A percentile compares a stretch with the other conserved stretches of the same genome.
Conservation (phyloP, 2,888 invertebrate genomes). For the Eulithis testata region DNA sequence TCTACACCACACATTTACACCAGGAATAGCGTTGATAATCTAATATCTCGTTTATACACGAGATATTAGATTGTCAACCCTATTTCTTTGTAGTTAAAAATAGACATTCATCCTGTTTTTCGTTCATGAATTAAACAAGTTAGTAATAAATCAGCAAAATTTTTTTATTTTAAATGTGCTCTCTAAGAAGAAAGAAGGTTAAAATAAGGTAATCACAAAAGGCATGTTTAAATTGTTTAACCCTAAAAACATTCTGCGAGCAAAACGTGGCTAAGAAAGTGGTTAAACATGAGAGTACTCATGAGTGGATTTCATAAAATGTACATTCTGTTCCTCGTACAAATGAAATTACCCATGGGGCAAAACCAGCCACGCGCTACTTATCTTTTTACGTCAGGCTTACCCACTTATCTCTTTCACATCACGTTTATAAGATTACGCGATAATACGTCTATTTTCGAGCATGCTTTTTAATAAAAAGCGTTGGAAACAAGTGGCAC, state of each 20-base stretch:
- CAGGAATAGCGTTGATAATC: neutral
- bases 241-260: too few relatives aligned
- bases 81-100: neutral
- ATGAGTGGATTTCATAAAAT: constrained; percentile 4
- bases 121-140: too few relatives aligned
- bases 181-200: too few relatives aligned
- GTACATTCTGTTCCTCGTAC: constrained; percentile 12
- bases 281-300: neutral
- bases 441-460: constrained; percentile 19
- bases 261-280: too few relatives aligned
- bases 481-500: constrained; percentile 34
- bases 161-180: too few relatives aligned
- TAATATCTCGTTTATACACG: neutral
- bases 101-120: neutral
- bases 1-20: constrained; percentile 5
- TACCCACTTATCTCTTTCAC: constrained; percentile 27
- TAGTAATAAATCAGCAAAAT: too few relatives aligned
- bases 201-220: too few relatives aligned
- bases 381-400: constrained; percentile 23
- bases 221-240: too few relatives aligned
- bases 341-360: constrained; percentile 23
- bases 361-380: constrained; percentile 16
- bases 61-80: neutral
- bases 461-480: constrained; percentile 26
- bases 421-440: constrained; percentile 31